phyloP scores from a whole-genome alignment of 2,113 vertebrate species.

The Phyllopteryx taeniolatus region DNA sequence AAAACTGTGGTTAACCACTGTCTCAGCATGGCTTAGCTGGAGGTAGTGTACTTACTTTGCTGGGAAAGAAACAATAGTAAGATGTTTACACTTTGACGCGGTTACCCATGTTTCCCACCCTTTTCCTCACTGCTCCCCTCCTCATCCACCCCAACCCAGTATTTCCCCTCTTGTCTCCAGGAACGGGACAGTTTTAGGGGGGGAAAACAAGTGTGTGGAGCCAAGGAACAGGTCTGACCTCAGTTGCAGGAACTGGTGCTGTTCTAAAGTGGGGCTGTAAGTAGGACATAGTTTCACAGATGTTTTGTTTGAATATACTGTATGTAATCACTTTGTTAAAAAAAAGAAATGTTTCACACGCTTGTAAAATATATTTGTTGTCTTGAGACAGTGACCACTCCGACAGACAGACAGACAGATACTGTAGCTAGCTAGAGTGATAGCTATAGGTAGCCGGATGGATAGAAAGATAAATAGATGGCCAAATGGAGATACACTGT shows the following conservation, averaged over 20 bases:
- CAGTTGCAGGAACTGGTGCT: slow-evolving; percentile 46
- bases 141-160: slow-evolving; percentile 39
- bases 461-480: no score
- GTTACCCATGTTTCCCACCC: slow-evolving; percentile 27
- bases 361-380: neutral
- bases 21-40: neutral
- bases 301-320: neutral
- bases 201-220: slow-evolving; percentile 60
- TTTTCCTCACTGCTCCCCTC: slow-evolving; percentile 30
- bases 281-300: slow-evolving; percentile 11
- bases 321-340: neutral
- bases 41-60: slow-evolving; percentile 8
- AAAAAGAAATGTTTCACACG: neutral
- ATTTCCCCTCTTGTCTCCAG: slow-evolving; percentile 52
- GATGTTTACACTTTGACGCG: slow-evolving; percentile 1
- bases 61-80: slow-evolving; percentile 16
- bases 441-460: no score
- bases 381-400: no score
- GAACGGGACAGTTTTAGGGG: slow-evolving; percentile 54
- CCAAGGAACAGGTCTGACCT: slow-evolving; percentile 56
- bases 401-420: no score
- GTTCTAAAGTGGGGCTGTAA: slow-evolving; percentile 47
- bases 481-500: no score
- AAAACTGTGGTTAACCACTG: slow-evolving; percentile 12
- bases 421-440: no score